Conservation (phyloP, 53 echinoderm and acorn worm species). For the Echinometra lucunter region DNA sequence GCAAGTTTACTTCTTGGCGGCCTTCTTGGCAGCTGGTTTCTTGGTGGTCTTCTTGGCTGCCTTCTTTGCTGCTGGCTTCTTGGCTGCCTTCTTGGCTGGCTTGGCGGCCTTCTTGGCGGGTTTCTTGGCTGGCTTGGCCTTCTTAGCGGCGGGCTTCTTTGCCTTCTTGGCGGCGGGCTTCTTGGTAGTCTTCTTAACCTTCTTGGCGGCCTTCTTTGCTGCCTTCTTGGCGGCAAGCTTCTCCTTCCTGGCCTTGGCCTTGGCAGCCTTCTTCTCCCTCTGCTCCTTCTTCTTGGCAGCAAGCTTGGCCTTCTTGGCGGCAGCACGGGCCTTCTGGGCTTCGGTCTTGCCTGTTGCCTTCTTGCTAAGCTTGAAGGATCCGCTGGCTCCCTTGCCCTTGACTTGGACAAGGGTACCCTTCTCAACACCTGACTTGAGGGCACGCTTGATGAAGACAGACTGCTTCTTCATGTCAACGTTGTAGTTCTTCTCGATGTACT, state of each 20-base stretch:
- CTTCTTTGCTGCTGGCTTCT: conserved; percentile 67
- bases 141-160: conserved; percentile 63
- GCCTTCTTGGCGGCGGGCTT: conserved; percentile 65
- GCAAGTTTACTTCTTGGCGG: conserved; percentile 69
- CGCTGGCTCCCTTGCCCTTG: conserved; percentile 74
- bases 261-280: conserved; percentile 69
- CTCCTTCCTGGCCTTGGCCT: conserved; percentile 68
- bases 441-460: conserved; percentile 67
- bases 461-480: conserved; percentile 78
- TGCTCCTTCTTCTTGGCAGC: conserved; percentile 69
- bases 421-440: conserved; percentile 66
- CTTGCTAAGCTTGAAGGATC: conserved; percentile 73
- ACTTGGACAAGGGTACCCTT: conserved; percentile 66
- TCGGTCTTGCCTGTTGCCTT: conserved; percentile 56
- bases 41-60: conserved; percentile 76
- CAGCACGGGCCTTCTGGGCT: conserved; percentile 62
- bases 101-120: conserved; percentile 34
- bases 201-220: conserved; percentile 62
- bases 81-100: conserved; percentile 50
- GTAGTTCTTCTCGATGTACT: conserved; percentile 85
- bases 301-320: conserved; percentile 77
- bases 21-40: conserved; percentile 69
- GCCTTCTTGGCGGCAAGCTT: conserved; percentile 63
- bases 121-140: conserved; percentile 65
- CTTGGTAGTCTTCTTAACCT: conserved; percentile 60